A percentile compares a stretch with the other conserved stretches of the same genome.
Evolutionary conservation across 2,888 invertebrate species (phyloP).

Genomic region (Deilephila elpenor): DNA sequence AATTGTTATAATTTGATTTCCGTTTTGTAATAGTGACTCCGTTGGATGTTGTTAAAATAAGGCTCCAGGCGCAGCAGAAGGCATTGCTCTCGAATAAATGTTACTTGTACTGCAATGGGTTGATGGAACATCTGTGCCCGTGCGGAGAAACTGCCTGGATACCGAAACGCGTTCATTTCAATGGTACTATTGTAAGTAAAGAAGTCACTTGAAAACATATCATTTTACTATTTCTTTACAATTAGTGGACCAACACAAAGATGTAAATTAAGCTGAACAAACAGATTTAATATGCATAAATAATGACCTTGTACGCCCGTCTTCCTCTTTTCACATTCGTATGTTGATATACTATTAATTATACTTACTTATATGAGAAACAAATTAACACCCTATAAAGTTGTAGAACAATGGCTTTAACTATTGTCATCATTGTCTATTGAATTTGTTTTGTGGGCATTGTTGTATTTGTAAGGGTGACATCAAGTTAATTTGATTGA

Average conservation of each 20-base stretch:
- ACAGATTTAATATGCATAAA: neutral
- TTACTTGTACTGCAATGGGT: conserved; percentile 98
- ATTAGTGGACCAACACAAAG: no score
- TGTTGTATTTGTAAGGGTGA: no score
- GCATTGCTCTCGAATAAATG: conserved; percentile 92
- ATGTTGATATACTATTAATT: neutral
- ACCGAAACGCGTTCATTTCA: conserved; percentile 88
- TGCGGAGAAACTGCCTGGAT: conserved; percentile 89
- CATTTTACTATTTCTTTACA: neutral
- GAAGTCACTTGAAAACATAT: neutral
- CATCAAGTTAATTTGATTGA: no score
- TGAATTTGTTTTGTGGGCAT: no score
- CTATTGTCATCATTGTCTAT: no score
- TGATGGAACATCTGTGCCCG: conserved; percentile 98
- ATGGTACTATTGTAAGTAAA: conserved; percentile 88
- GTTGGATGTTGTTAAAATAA: conserved; percentile 99
- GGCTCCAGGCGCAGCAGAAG: conserved; percentile 97
- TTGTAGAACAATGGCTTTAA: no score
- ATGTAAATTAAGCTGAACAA: neutral
- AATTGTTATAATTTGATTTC: conserved; percentile 18
- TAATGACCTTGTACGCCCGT: neutral
- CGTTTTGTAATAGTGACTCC: conserved; percentile 93
- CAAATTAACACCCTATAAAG: no score
- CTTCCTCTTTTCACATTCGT: conserved; percentile 2
- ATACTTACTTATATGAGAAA: neutral